Conservation (phyloP, 1,140 invertebrate species). For the Heterodera schachtii region DNA sequence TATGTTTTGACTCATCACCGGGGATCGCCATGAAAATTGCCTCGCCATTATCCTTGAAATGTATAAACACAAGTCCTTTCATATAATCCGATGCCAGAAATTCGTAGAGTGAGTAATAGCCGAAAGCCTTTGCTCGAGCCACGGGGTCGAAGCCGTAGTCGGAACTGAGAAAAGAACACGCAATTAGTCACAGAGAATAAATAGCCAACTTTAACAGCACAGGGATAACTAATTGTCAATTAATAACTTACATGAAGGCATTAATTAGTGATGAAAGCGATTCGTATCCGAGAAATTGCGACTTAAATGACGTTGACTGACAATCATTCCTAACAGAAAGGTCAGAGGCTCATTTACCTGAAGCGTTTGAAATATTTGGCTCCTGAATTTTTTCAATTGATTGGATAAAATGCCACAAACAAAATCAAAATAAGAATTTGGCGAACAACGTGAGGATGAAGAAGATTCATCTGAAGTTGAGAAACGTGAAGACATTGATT, state of each 20-base stretch:
- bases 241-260: conserved; percentile 12
- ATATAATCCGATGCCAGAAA: conserved; percentile 21
- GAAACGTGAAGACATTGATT: neutral
- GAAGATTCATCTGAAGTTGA: neutral
- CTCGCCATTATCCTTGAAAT: conserved; percentile 2
- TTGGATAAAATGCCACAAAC: neutral
- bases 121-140: conserved; percentile 10
- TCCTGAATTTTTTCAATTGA: conserved; percentile 6
- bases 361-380: conserved; percentile 20
- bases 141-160: conserved; percentile 15
- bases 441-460: neutral
- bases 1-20: neutral
- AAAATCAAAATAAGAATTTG: neutral
- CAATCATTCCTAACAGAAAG: neutral
- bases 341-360: neutral
- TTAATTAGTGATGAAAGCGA: neutral
- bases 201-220: neutral
- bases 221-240: too few relatives aligned
- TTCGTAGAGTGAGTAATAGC: conserved; percentile 16
- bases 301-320: conserved; percentile 13
- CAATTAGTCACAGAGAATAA: conserved; percentile 4
- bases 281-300: neutral
- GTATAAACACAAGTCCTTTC: conserved; percentile 5
- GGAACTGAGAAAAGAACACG: conserved; percentile 6
- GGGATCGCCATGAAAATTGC: neutral